These are phyloP conservation scores for Rhineura floridana DNA, from an alignment of 2,113 vertebrate species.

Conservation along the genomic window DNA sequence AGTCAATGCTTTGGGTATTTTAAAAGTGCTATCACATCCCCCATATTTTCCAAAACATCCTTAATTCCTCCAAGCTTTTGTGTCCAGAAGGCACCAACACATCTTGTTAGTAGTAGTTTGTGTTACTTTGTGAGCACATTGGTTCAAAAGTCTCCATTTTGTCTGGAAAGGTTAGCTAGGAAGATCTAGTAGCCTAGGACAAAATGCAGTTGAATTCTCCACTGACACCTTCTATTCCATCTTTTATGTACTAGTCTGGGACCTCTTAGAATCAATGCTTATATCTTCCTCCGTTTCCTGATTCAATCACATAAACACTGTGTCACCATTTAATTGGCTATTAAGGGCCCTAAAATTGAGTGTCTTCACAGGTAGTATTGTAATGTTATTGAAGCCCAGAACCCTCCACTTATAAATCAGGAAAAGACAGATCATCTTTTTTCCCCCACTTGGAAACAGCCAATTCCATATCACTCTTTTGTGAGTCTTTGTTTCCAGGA, in stretches of 20 bases:
- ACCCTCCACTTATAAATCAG: neutral
- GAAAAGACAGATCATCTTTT: neutral
- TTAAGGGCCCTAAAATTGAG: neutral
- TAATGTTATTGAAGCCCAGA: neutral
- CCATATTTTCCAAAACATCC: too few species aligned
- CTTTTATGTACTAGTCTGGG: neutral
- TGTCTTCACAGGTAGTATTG: neutral
- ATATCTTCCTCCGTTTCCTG: neutral
- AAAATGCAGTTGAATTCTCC: neutral
- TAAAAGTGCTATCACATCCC: too few species aligned
- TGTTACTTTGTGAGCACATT: too few species aligned
- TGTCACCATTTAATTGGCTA: neutral
- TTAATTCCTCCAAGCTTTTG: neutral
- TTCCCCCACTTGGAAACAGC: neutral
- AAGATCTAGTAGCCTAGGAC: neutral
- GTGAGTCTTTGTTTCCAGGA: neutral
- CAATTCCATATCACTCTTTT: neutral
- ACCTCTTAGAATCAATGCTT: neutral
- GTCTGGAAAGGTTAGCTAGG: neutral
- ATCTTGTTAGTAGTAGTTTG: too few species aligned
- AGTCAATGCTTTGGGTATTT: too few species aligned
- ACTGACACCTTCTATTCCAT: neutral
- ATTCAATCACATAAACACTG: too few species aligned
- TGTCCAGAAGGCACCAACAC: neutral
- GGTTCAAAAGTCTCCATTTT: neutral